phyloP scores from a whole-genome alignment of 2,113 vertebrate species.

The Plectropomus leopardus region DNA sequence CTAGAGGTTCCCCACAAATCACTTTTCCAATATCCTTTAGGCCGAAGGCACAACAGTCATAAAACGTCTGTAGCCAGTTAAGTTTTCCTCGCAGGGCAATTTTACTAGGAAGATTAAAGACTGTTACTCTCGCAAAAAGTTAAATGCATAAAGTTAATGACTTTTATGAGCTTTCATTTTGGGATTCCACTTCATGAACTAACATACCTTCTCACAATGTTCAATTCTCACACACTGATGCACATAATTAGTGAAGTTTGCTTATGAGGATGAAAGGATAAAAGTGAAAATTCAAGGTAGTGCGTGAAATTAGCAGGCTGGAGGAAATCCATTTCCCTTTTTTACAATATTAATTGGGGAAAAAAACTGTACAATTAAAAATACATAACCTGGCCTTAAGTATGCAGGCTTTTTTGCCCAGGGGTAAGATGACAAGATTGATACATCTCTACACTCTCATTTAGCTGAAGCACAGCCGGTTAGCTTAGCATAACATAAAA shows the following conservation, averaged over 20 bases:
- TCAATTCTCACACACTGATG: conserved; percentile 16
- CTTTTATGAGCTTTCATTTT: conserved; percentile 69
- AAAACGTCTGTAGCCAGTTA: conserved; percentile 74
- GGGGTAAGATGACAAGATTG: neutral
- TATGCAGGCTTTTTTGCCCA: neutral
- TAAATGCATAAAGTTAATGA: conserved; percentile 63
- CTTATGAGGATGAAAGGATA: neutral
- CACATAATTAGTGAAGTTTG: conserved; percentile 9
- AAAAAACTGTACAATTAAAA: neutral
- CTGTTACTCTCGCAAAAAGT: conserved; percentile 56
- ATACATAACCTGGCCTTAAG: neutral
- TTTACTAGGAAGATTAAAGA: conserved; percentile 72
- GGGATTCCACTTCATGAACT: conserved; percentile 42
- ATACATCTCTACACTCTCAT: neutral
- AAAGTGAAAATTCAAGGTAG: neutral
- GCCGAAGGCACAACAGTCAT: conserved; percentile 66
- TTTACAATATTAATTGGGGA: neutral
- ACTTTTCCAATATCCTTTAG: conserved; percentile 77
- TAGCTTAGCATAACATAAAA: neutral
- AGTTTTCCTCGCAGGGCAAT: conserved; percentile 66
- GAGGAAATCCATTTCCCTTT: neutral
- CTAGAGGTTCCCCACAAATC: conserved; percentile 65
- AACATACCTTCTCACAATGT: conserved; percentile 36
- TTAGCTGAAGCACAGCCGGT: neutral
- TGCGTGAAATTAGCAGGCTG: neutral